A percentile compares a stretch with the other conserved stretches of the same genome.
These are phyloP conservation scores for Pelecanoides urinatrix DNA, from an alignment of 2,113 vertebrate genomes.

Conservation along the genomic window DNA sequence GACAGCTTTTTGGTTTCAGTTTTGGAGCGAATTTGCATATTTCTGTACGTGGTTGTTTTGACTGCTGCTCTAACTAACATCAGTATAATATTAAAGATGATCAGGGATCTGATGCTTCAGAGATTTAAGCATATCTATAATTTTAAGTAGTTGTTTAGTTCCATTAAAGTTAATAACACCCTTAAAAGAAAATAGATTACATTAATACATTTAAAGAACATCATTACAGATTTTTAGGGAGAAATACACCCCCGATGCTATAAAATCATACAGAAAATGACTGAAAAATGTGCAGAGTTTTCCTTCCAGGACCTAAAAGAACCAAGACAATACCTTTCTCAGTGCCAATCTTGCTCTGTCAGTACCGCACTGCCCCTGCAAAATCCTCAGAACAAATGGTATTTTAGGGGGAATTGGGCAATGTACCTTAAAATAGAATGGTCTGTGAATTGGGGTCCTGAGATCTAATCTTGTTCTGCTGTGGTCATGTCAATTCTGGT, in stretches of 20 bases:
- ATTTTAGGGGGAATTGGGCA: background rate
- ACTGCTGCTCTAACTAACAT: background rate
- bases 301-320: background rate
- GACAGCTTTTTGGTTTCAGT: background rate
- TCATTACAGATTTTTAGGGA: background rate
- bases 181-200: background rate
- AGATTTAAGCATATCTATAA: background rate
- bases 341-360: background rate
- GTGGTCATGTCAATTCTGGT: background rate
- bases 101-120: background rate
- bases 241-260: rapidly evolving
- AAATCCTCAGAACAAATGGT: background rate
- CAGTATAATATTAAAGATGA: background rate
- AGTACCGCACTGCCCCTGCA: rapidly evolving
- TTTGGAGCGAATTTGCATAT: background rate
- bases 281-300: background rate
- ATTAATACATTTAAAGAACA: background rate
- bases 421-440: background rate
- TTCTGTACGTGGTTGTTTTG: background rate
- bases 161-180: background rate
- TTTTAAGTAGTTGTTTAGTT: background rate
- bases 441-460: background rate
- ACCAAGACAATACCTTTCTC: background rate
- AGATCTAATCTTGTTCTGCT: background rate
- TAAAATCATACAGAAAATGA: background rate